A percentile compares a stretch with the other conserved stretches of the same genome.
These are phyloP conservation scores for Heteronetta atricapilla DNA, from an alignment of 2,113 vertebrate species.

Conservation along the genomic window DNA sequence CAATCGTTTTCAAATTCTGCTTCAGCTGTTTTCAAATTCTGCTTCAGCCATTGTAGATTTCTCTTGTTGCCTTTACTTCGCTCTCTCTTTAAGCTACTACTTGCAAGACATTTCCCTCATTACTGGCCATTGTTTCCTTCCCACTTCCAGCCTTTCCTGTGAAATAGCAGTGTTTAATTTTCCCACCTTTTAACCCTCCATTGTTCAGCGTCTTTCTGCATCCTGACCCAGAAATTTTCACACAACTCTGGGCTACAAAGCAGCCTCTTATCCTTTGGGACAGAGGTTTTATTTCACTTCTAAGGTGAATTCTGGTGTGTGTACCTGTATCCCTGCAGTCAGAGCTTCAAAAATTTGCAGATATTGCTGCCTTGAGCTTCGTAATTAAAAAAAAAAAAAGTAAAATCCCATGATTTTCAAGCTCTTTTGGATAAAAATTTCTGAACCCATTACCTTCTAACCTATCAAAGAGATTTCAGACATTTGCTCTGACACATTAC, in stretches of 20 bases:
- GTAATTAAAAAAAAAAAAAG: neutral
- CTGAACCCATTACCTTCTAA: neutral
- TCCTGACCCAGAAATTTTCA: neutral
- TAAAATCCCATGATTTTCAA: neutral
- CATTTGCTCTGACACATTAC: neutral
- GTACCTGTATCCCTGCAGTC: neutral
- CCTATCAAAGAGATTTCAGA: neutral
- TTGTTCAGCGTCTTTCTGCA: neutral
- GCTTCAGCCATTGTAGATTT: neutral
- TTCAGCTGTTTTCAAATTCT: neutral
- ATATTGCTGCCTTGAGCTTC: neutral
- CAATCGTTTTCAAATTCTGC: neutral
- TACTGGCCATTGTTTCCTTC: conserved; percentile 1
- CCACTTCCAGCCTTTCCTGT: neutral
- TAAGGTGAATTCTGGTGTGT: neutral
- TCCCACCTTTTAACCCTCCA: neutral
- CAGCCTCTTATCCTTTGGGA: neutral
- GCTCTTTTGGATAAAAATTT: neutral
- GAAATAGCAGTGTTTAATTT: neutral
- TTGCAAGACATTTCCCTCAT: neutral
- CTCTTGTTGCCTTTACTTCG: neutral
- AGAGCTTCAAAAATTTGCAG: neutral
- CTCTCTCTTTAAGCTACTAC: neutral
- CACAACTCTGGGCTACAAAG: neutral
- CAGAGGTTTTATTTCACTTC: neutral